Evolutionary conservation across 2,888 invertebrate genomes (phyloP).

Genomic region (Panopea generosa): DNA sequence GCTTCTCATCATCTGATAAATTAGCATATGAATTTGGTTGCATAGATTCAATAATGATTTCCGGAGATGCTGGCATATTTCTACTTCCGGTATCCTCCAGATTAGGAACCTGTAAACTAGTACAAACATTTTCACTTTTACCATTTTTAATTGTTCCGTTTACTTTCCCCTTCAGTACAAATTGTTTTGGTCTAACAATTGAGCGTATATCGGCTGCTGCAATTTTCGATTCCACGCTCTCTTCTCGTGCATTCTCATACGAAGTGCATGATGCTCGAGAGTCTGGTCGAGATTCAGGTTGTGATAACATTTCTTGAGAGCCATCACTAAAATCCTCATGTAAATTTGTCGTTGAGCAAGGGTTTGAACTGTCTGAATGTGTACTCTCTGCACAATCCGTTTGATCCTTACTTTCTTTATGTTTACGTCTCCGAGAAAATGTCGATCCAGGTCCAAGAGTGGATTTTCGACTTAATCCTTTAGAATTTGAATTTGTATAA

Average conservation of each 20-base stretch:
- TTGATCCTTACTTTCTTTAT: conserved; percentile 39
- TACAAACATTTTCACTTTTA: conserved; percentile 19
- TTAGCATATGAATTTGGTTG: conserved; percentile 64
- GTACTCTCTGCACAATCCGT: conserved; percentile 52
- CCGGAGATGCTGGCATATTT: conserved; percentile 57
- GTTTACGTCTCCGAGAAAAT: conserved; percentile 26
- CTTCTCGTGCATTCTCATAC: conserved; percentile 37
- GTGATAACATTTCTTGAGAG: conserved; percentile 54
- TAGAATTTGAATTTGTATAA: conserved; percentile 68
- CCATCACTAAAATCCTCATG: conserved; percentile 61
- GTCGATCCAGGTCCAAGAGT: conserved; percentile 47
- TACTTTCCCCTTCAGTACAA: conserved; percentile 39
- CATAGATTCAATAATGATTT: conserved; percentile 70
- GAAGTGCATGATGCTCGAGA: conserved; percentile 44
- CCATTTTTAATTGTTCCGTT: conserved; percentile 32
- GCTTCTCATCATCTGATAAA: conserved; percentile 63
- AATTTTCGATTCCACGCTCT: conserved; percentile 70
- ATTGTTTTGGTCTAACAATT: conserved; percentile 70
- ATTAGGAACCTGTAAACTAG: conserved; percentile 48
- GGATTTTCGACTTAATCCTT: conserved; percentile 45
- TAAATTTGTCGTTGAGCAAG: conserved; percentile 73
- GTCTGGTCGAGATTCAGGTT: conserved; percentile 31
- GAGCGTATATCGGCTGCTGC: conserved; percentile 71
- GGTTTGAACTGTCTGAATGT: conserved; percentile 75
- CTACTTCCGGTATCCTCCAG: conserved; percentile 27